These are phyloP conservation scores for Tetanocera ferruginea DNA, from an alignment of 2,888 invertebrate species.

Conservation along the genomic window DNA sequence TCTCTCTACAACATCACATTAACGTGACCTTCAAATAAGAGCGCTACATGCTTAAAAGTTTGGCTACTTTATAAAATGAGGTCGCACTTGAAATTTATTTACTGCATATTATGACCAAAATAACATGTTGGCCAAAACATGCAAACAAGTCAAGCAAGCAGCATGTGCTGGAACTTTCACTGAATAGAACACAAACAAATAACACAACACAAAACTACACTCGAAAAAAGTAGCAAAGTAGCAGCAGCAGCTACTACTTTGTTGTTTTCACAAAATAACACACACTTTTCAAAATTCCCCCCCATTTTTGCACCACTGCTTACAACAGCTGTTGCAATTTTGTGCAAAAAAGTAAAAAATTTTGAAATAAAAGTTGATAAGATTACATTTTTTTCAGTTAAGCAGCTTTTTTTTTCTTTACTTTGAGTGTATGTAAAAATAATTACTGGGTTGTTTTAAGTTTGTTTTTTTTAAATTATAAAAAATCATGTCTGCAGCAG, in stretches of 20 bases:
- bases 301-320: no score
- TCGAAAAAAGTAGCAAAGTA: neutral
- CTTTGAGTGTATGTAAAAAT: neutral
- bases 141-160: neutral
- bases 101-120: neutral
- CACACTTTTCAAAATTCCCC: no score
- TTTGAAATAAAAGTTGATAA: neutral
- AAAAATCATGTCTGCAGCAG: neutral
- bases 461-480: neutral
- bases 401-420: neutral
- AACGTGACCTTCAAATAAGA: slow-evolving; percentile 8
- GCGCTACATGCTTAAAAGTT: neutral
- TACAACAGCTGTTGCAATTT: no score
- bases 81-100: slow-evolving; percentile 23
- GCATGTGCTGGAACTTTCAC: neutral
- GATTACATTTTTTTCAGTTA: neutral
- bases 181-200: neutral
- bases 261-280: neutral
- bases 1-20: neutral
- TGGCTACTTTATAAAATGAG: neutral
- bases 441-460: neutral
- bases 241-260: neutral
- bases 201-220: neutral
- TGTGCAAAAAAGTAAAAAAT: neutral
- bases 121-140: neutral